Base-by-base conservation (phyloP, 2,888 invertebrate genomes). In the Malacosoma neustria region DNA sequence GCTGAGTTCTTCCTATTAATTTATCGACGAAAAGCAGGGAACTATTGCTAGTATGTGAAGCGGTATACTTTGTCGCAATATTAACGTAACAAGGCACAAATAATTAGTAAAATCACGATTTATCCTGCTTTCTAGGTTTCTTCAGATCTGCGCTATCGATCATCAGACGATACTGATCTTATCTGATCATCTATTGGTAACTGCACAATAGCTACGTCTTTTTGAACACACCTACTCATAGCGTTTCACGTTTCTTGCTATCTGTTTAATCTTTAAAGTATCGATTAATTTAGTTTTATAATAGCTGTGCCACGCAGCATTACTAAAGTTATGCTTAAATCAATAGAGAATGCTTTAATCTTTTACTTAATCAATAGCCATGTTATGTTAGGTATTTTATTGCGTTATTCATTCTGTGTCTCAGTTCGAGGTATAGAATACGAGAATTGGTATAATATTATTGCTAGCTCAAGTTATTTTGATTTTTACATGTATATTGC, bases 31-130 rank as follows among this genome's bases (percentile, higher is more conserved):
- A n/a, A n/a, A n/a, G n/a, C n/a, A n/a, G n/a, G n/a, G n/a, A n/a
- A n/a, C n/a, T n/a, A n/a, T n/a, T n/a, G 9, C 22, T 22, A 22
- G 22, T 22, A 22, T 22, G 22, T 22, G 6, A 5, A 54, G 72
- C 70, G 72, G 75, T 74, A 61, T 63, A 72, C 57, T 56, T 65
- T 72, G 66, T 72, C 71, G 76, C 69, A 81, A 80, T 61, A 46
- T 46, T 55, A 70, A 71, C 73, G 75, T 73, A 74, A 81, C 62
- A 61, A 57, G 48, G 30, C 30, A 33, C 46, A 22, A 68, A 74
- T 75, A 80, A 81, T 81, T 80, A 80, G 70, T 66, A 69, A 72
- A 72, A 72, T 72, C 79, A 81, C 80, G 80, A 81, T 66, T 67
- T 76, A 75, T 68, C 59, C 69, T 63, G 70, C 76, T 82, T 77